These are phyloP conservation scores for Lingula anatina DNA, from an alignment of 2,888 invertebrate genomes.

Conservation along the genomic window DNA sequence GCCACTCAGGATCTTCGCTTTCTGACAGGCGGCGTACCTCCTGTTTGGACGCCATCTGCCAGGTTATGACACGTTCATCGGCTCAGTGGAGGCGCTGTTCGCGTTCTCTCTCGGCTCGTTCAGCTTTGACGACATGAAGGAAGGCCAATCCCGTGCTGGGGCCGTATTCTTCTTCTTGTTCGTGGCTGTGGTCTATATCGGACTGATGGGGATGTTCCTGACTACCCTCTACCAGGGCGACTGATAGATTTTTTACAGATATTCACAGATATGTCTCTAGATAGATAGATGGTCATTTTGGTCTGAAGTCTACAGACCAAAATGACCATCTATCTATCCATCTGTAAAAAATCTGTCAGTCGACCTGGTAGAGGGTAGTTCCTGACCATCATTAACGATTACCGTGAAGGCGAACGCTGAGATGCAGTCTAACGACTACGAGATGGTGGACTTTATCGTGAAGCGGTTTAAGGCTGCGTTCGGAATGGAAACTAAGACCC, in stretches of 20 bases:
- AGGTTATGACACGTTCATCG: conserved; percentile 45
- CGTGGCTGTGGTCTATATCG: conserved; percentile 43
- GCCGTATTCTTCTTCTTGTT: conserved; percentile 48
- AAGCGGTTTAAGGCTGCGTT: conserved; percentile 33
- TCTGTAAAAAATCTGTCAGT: too few species aligned
- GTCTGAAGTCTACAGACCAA: too few species aligned
- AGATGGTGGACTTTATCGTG: conserved; percentile 47
- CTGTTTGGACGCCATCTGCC: conserved; percentile 41
- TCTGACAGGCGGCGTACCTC: conserved; percentile 47
- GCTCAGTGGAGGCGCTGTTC: conserved; percentile 52
- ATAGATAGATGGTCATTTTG: too few species aligned
- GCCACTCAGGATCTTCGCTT: conserved; percentile 48
- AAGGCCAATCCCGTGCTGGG: conserved; percentile 36
- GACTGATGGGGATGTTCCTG: conserved; percentile 49
- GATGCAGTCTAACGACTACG: conserved; percentile 44
- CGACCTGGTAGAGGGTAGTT: too few species aligned
- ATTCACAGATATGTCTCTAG: too few species aligned
- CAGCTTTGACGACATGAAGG: conserved; percentile 47
- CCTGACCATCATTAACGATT: too few species aligned
- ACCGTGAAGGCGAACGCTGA: conserved; percentile 38
- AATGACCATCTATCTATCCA: too few species aligned
- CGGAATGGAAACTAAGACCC: conserved; percentile 10
- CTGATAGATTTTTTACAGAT: too few species aligned
- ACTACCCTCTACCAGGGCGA: conserved; percentile 50
- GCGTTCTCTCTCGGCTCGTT: conserved; percentile 54